Conservation (phyloP, 2,888 invertebrate genomes). For the Prionchulus punctatus region DNA sequence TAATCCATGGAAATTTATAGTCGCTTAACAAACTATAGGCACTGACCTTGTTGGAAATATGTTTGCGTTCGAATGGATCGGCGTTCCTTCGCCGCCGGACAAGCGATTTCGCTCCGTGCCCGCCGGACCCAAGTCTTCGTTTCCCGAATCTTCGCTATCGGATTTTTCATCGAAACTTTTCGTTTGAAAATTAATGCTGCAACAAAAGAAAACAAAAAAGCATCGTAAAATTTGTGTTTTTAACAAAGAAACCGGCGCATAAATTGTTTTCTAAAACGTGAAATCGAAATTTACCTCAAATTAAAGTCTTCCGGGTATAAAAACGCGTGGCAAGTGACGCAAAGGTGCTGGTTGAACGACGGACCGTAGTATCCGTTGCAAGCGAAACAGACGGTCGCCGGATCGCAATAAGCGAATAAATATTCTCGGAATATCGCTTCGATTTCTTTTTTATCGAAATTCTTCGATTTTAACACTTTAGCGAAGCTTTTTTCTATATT, state of each 20-base stretch:
- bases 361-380: constrained; percentile 84
- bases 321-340: constrained; percentile 77
- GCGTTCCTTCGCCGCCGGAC: too few relatives aligned
- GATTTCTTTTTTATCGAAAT: background rate
- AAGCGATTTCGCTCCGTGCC: too few relatives aligned
- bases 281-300: constrained; percentile 12
- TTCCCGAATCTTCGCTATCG: constrained; percentile 81
- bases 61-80: too few relatives aligned
- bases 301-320: constrained; percentile 59
- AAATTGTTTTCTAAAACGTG: background rate
- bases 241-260: background rate
- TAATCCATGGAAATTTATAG: too few relatives aligned
- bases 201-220: background rate
- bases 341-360: constrained; percentile 73
- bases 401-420: background rate
- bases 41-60: too few relatives aligned
- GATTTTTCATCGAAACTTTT: constrained; percentile 24
- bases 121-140: constrained; percentile 67
- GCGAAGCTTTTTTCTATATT: background rate
- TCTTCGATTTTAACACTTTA: background rate
- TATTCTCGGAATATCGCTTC: background rate
- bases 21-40: too few relatives aligned
- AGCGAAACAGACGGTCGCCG: constrained; percentile 50
- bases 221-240: too few relatives aligned
- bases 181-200: background rate